Conservation (phyloP, 1,140 invertebrate genomes). For the Bacillus rossius region DNA sequence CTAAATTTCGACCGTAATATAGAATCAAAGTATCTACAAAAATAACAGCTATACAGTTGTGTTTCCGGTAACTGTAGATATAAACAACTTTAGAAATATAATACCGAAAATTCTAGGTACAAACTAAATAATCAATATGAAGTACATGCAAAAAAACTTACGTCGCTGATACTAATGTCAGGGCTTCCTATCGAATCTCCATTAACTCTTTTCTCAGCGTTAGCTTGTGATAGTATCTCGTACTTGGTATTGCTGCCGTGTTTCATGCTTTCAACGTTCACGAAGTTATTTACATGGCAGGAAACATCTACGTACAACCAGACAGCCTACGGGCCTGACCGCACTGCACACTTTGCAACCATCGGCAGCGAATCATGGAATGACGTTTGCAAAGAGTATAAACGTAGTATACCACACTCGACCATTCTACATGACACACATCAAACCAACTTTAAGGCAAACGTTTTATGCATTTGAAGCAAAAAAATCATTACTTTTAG, state of each 20-base stretch:
- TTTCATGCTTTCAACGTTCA: slow-evolving; percentile 14
- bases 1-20: background rate
- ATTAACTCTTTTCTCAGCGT: slow-evolving; percentile 17
- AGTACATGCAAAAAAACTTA: slow-evolving; percentile 3
- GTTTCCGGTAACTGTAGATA: background rate
- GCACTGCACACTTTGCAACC: no score
- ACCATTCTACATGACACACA: no score
- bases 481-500: no score
- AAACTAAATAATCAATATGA: slow-evolving; percentile 4
- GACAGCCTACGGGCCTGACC: no score
- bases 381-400: no score
- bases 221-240: slow-evolving; percentile 20
- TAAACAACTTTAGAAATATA: background rate
- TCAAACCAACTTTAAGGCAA: no score
- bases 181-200: slow-evolving; percentile 21
- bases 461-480: no score
- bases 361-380: no score
- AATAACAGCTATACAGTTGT: background rate
- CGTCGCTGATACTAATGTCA: slow-evolving; percentile 9
- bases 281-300: no score
- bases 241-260: slow-evolving; percentile 24
- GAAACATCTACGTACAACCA: no score
- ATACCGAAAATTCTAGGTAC: background rate
- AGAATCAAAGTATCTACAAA: background rate
- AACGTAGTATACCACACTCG: no score